Evolutionary conservation across 2,797 vertebrate genomes (phyloP), one percentile per base, ranked within the genome.

Genomic region (Lithobates sylvaticus): DNA sequence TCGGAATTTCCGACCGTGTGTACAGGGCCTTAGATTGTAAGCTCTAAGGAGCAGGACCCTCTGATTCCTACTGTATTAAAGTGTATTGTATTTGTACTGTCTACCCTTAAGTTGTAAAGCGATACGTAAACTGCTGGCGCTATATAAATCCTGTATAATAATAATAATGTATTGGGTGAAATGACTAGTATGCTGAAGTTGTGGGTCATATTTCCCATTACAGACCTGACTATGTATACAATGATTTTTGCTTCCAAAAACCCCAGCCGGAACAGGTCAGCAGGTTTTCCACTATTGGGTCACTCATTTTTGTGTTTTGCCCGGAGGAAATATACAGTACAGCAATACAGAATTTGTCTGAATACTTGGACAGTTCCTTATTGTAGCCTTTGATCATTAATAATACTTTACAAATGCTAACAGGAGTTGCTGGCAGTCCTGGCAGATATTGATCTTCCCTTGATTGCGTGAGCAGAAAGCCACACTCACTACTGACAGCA

Each of bases 401-500:
- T 81, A 73, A 73, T 64, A 70, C 47, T 81, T 61, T 73, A 64
- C 39, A 74, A 58, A 82, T 50, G 64, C 80, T 82, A 82, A 74
- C 34, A 27, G 79, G 23, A 58, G 10, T 16, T 16, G 44, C 78
- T 61, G 80, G 21, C 58, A 68, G 82, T 47, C 54, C 50, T 54
- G 58, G 54, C 79, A 83, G 68, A 0, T 86, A 86, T 86, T 86
- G 85, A 86, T 86, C 78, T 86, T 81, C 32, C 42, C 84, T 81
- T 86, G 71, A 76, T 76, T 47, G 32, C 39, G 29, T 54, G 79
- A 86, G 50, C 75, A 47, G 78, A 81, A 81, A 58, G 64, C 36
- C 27, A 34, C 54, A 65, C 61, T 81, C 26, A 44, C 44, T 34
- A 86, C 64, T 76, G 71, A 81, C 84, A 86, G 71, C 42, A 54